Evolutionary conservation across 2,888 invertebrate genomes (phyloP), one percentile per base, ranked within the genome.

Genomic region (Hyalella azteca): DNA sequence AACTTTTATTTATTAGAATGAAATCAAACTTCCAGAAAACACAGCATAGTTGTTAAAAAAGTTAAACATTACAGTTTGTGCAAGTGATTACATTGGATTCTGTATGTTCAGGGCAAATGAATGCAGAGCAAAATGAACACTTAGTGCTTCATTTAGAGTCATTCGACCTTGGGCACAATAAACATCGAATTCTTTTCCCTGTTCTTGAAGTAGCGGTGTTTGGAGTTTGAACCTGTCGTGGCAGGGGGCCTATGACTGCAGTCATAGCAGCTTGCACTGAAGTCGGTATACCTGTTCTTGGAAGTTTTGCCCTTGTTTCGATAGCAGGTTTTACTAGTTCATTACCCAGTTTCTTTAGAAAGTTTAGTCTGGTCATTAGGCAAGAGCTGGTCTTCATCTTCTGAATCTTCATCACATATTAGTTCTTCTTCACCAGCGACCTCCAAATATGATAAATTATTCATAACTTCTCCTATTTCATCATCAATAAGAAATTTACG

Each of bases 81-180:
- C 59, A 59, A 59, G 15, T 59, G 15, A 26, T 7, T 59, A 59
- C 73, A 73, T 73, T 73, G 41, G 73, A 73, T 73, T 73, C 73
- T 73, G 73, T 73, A 73, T 73, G 73, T 36, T 73, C 73, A 73
- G 39, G 73, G 41, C 73, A 40, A 73, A 73, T 73, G 73, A 40
- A 73, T 73, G 73, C 73, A 40, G 73, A 73, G 36, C 73, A 73
- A n/a, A 73, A 19, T n/a, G 73, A 73, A 73, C 73, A 40, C 40
- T 40, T 73, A 40, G 40, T n/a, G 39, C 73, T 73, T 5, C 39
- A 73, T 39, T 41, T 73, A n/a, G 39, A 19, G 73, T 73, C 73
- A 39, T 73, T 40, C 73, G 73, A 39, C 73, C 39, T 73, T n/a
- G 41, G 73, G 73, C 73, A 73, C 39, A 73, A 73, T 73, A 13